Percentiles rank a stretch among this genome's conserved stretches.
These are phyloP conservation scores for Ganaspis sp. DNA, from an alignment of 1,140 invertebrate species.

Conservation along the genomic window DNA sequence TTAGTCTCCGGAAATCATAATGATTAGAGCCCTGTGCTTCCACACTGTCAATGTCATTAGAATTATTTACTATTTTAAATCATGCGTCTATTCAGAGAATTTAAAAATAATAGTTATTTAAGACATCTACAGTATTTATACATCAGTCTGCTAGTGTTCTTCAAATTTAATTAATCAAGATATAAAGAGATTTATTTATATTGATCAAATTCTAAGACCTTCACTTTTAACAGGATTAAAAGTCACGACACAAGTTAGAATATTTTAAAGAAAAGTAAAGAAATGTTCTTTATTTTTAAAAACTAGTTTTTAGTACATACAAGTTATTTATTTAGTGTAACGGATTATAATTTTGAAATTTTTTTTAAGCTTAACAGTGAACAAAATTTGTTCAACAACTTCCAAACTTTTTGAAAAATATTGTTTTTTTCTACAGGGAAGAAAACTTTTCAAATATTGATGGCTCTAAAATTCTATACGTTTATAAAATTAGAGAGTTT, in stretches of 20 bases:
- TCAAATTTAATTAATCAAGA: not conserved
- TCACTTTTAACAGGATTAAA: not conserved
- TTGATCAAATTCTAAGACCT: not conserved
- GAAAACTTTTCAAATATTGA: too few relatives aligned
- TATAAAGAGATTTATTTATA: not conserved
- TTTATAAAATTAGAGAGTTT: not conserved
- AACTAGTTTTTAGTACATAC: too few relatives aligned
- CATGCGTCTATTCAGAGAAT: not conserved
- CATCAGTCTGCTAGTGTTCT: not conserved
- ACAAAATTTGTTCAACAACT: not conserved
- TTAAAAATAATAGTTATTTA: not conserved
- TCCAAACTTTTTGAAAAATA: conserved; percentile 5
- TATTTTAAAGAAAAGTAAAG: not conserved
- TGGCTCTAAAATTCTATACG: not conserved
- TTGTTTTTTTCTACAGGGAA: too few relatives aligned
- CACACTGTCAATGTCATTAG: conserved; percentile 8
- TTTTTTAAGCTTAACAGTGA: conserved; percentile 4
- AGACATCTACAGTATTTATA: conserved; percentile 3
- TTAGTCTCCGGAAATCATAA: not conserved
- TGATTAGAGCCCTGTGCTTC: conserved; percentile 25
- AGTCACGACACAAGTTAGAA: not conserved
- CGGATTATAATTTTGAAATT: not conserved
- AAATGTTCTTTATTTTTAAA: not conserved
- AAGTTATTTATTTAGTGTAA: too few relatives aligned
- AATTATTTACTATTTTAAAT: conserved; percentile 1